These are phyloP conservation scores for Psilopsiagon aymara DNA, from an alignment of 2,113 vertebrate genomes.

Conservation along the genomic window DNA sequence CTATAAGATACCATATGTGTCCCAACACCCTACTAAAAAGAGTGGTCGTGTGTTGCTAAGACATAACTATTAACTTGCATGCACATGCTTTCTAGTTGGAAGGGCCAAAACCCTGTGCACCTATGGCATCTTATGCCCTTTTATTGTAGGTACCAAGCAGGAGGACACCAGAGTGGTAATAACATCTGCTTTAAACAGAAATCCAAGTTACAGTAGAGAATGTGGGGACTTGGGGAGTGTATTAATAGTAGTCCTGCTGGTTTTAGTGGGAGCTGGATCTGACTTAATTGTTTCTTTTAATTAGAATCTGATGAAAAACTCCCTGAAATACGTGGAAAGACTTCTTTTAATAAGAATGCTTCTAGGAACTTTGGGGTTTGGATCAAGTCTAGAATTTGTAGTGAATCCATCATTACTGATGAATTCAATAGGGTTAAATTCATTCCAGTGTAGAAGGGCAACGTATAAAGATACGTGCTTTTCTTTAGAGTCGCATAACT, in stretches of 20 bases:
- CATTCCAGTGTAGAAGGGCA: neutral
- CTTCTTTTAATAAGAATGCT: neutral
- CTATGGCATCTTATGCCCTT: neutral
- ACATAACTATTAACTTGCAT: neutral
- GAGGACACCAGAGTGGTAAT: constrained; percentile 2
- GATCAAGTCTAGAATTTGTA: neutral
- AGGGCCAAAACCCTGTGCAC: neutral
- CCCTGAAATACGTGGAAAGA: neutral
- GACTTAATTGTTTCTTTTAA: neutral
- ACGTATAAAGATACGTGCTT: neutral
- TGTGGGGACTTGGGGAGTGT: neutral
- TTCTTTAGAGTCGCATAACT: neutral
- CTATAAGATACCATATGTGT: neutral
- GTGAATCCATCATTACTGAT: neutral
- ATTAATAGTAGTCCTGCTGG: neutral
- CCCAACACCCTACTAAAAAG: neutral
- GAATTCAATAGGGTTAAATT: neutral
- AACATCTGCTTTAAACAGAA: constrained; percentile 16
- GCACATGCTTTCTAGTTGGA: neutral
- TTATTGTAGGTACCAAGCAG: constrained; percentile 15
- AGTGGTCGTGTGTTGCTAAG: neutral
- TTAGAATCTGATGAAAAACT: neutral
- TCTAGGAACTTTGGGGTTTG: neutral
- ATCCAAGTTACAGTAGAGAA: neutral
- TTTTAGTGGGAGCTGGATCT: neutral